Evolutionary conservation across 2,797 vertebrate species (phyloP).

Genomic region (Myotis pilosus): DNA sequence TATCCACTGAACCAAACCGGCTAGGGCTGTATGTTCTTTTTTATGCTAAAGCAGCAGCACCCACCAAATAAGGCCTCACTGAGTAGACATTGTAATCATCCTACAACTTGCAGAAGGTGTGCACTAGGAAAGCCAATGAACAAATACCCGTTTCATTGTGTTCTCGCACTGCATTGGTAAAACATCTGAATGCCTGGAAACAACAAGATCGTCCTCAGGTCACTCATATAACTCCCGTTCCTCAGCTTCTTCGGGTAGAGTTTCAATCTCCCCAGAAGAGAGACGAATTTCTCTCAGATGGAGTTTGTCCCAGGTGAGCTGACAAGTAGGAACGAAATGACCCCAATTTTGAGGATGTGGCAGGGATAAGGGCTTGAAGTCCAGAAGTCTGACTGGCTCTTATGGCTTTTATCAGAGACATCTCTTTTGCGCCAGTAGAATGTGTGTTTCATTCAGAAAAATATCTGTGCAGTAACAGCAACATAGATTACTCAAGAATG

Average conservation of each 20-base stretch:
- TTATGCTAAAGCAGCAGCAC: not conserved
- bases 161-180: not conserved
- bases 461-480: not conserved
- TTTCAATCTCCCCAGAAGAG: not conserved
- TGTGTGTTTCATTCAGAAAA: slow-evolving; percentile 19
- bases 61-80: not conserved
- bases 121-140: not conserved
- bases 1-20: no score
- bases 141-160: not conserved
- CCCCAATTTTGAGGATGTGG: not conserved
- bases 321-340: not conserved
- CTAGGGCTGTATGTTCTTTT: not conserved
- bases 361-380: not conserved
- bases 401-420: not conserved
- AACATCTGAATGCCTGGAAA: not conserved
- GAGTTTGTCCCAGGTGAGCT: not conserved
- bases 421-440: not conserved
- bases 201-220: not conserved
- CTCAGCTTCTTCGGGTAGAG: not conserved
- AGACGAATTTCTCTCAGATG: not conserved
- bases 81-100: not conserved
- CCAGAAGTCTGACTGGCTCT: not conserved
- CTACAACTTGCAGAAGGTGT: not conserved
- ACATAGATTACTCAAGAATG: not conserved
- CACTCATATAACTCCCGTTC: not conserved